Evolutionary conservation across 1,140 invertebrate genomes (phyloP).

Genomic region (Neodiprion virginianus): DNA sequence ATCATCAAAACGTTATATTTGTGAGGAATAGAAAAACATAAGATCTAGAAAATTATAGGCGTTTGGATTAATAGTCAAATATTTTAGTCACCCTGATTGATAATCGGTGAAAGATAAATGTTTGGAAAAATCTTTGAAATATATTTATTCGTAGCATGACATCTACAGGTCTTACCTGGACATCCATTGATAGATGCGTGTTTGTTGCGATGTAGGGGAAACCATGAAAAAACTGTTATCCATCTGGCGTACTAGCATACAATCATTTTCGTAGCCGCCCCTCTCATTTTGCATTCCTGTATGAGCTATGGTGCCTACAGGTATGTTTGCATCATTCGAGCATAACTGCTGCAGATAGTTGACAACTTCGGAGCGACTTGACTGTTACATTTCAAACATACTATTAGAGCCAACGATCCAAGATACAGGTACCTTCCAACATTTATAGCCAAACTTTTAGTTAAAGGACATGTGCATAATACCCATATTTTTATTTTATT

Average conservation of each 20-base stretch:
- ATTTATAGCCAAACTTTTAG: neutral
- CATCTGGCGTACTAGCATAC: slow-evolving; percentile 74
- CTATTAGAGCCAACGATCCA: neutral
- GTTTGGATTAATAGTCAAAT: too few species aligned
- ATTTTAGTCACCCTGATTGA: too few species aligned
- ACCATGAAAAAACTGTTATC: slow-evolving; percentile 83
- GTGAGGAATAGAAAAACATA: too few species aligned
- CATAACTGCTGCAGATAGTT: slow-evolving; percentile 77
- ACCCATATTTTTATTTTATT: too few species aligned
- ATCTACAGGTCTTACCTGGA: slow-evolving; percentile 51
- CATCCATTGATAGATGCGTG: slow-evolving; percentile 78
- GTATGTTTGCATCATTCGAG: slow-evolving; percentile 79
- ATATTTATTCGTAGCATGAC: neutral
- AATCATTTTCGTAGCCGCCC: slow-evolving; percentile 86
- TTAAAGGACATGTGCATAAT: neutral
- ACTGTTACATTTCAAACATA: slow-evolving; percentile 44
- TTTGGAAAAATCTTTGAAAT: slow-evolving; percentile 10
- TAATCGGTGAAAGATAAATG: slow-evolving; percentile 14
- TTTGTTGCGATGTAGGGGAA: slow-evolving; percentile 84
- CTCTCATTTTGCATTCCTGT: slow-evolving; percentile 83
- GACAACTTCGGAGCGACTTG: slow-evolving; percentile 69
- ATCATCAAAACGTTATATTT: neutral
- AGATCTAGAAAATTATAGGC: too few species aligned
- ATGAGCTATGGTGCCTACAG: slow-evolving; percentile 76
- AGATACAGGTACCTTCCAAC: neutral